Evolutionary conservation across 1,140 invertebrate genomes (phyloP), one percentile per base, ranked within the genome.

Genomic region (Atopsyche davidsoni): DNA sequence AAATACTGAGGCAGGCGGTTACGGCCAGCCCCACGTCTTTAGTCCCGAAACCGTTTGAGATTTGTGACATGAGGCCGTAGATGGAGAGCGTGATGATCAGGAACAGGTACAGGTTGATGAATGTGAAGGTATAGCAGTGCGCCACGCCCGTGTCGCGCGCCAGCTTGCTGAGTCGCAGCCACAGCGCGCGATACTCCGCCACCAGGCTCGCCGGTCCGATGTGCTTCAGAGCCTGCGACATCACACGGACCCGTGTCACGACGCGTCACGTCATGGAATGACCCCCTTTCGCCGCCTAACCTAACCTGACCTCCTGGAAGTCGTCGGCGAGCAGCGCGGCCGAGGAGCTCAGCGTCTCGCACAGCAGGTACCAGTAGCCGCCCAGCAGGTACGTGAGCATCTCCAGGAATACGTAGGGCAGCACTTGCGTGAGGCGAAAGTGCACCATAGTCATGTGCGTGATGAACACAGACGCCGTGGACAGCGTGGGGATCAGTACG

Each of bases 31-130:
- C 80, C 31, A 82, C 77, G 55, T 83, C 80, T 60, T 82, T 83
- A 4, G 78, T 70, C 7, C 79, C 79, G 50, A 83, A 79, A 2
- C 81, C 81, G 39, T 79, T 78, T 34, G 80, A 81, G 6, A 83
- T 75, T 60, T 82, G 79, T 0, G 80, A 82, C 58, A 83, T 69
- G 2, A 83, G 63, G 0, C 81, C 81, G 48, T 83, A 83, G 50
- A 83, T 79, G 3, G 80, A 82, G 9, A 83, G 60, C 2, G 80
- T 83, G 16, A 82, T 81, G 40, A 80, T 79, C 16, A 83, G 71
- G 55, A 83, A 83, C 4, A 83, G 66, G 56, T 82, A 82, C 2
- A 83, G 67, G 58, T 73, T 79, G 43, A 82, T 64, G 53, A 80
- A 82, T 1, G 75, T 80, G 38, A 82, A 73, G 0, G 76, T 76